phyloP scores from a whole-genome alignment of 2,113 vertebrate genomes.

The Salvelinus alpinus region DNA sequence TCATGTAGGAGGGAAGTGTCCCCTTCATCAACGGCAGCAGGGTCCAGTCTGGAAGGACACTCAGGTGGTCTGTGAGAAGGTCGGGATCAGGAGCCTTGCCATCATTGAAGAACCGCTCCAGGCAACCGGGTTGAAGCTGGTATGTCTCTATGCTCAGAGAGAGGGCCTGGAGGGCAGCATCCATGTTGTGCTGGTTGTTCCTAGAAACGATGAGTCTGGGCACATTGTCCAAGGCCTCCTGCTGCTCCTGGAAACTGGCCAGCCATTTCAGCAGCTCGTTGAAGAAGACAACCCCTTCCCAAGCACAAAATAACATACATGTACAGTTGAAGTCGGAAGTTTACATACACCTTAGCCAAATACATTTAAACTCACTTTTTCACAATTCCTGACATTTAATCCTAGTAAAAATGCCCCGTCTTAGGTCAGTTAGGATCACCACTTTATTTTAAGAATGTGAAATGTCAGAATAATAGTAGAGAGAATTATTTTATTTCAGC shows the following conservation, averaged over 20 bases:
- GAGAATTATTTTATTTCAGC: no score
- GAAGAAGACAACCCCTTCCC: conserved; percentile 33
- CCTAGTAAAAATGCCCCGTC: no score
- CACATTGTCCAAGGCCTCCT: conserved; percentile 56
- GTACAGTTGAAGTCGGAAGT: no score
- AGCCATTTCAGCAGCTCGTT: conserved; percentile 80
- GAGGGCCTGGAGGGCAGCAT: no score
- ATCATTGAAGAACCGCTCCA: not conserved
- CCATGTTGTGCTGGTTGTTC: conserved; percentile 19
- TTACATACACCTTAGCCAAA: no score
- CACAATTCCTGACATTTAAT: no score
- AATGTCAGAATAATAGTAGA: no score
- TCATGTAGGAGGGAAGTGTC: conserved; percentile 37
- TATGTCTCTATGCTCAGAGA: conserved; percentile 72
- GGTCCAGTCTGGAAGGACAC: conserved; percentile 74
- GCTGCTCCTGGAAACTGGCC: conserved; percentile 53
- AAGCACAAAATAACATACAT: no score
- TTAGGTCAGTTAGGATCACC: no score
- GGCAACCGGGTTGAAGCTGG: conserved; percentile 40
- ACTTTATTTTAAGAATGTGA: no score
- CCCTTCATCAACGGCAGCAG: no score
- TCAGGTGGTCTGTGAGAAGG: conserved; percentile 39
- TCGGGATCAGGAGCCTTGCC: not conserved
- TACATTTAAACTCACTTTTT: no score
- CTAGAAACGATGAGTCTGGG: conserved; percentile 42